phyloP scores from a whole-genome alignment of 2,888 invertebrate genomes.

The Lasioglossum morio region DNA sequence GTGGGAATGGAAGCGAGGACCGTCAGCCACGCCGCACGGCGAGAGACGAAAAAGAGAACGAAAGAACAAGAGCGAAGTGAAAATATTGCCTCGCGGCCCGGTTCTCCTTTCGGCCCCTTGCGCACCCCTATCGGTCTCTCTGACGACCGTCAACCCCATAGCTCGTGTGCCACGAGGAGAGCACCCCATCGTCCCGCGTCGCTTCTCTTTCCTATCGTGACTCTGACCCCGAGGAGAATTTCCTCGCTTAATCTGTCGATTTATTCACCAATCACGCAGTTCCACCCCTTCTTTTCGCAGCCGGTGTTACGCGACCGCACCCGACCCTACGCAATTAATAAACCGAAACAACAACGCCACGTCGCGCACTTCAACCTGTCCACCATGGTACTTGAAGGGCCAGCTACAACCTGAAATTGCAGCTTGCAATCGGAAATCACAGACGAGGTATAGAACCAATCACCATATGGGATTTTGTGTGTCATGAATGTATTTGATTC shows the following conservation, averaged over 20 bases:
- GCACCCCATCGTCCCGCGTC: slow-evolving; percentile 24
- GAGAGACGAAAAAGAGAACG: slow-evolving; percentile 61
- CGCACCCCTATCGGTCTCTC: slow-evolving; percentile 35
- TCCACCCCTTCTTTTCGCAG: slow-evolving; percentile 49
- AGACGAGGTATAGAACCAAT: too few relatives aligned
- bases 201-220: slow-evolving; percentile 51
- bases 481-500: too few relatives aligned
- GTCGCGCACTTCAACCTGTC: neutral
- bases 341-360: slow-evolving; percentile 26
- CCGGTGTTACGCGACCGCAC: slow-evolving; percentile 4
- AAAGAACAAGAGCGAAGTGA: slow-evolving; percentile 69
- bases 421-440: neutral
- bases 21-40: slow-evolving; percentile 33
- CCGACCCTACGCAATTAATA: slow-evolving; percentile 56
- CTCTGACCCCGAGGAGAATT: slow-evolving; percentile 56
- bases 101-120: slow-evolving; percentile 34
- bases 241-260: slow-evolving; percentile 71
- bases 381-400: neutral
- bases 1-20: slow-evolving; percentile 23
- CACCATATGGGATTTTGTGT: too few relatives aligned
- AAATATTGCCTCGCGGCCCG: slow-evolving; percentile 72
- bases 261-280: slow-evolving; percentile 70
- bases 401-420: neutral
- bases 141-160: slow-evolving; percentile 42
- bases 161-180: slow-evolving; percentile 17